These are phyloP conservation scores for Zygaena filipendulae DNA, from an alignment of 2,888 invertebrate genomes.

Conservation along the genomic window DNA sequence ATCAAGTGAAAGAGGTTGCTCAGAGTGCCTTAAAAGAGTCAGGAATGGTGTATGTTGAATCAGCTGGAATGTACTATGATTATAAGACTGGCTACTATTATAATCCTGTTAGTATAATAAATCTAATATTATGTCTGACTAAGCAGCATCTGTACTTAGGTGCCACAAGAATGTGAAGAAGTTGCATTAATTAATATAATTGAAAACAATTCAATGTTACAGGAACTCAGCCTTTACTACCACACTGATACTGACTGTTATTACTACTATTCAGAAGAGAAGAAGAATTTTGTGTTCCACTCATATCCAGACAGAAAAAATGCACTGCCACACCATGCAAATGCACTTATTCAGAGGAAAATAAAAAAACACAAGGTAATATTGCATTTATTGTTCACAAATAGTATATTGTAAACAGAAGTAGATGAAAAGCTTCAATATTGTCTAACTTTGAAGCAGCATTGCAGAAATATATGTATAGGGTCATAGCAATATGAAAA, in stretches of 20 bases:
- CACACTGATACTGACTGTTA: conserved; percentile 88
- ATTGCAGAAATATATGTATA: conserved; percentile 18
- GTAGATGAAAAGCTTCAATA: background rate
- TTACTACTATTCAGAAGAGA: conserved; percentile 82
- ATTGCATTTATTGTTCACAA: background rate
- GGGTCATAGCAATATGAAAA: conserved; percentile 4
- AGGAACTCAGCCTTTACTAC: conserved; percentile 91
- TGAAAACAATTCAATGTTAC: conserved; percentile 4
- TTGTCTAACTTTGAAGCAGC: too few relatives aligned
- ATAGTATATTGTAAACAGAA: background rate
- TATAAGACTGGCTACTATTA: conserved; percentile 91
- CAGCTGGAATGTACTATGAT: conserved; percentile 89
- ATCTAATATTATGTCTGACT: background rate
- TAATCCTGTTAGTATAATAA: conserved; percentile 75
- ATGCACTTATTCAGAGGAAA: conserved; percentile 33
- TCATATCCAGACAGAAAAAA: conserved; percentile 76
- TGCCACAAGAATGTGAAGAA: too few relatives aligned
- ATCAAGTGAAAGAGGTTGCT: conserved; percentile 82
- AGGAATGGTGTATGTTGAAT: conserved; percentile 88
- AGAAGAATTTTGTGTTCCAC: conserved; percentile 81
- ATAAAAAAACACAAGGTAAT: conserved; percentile 51
- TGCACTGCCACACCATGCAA: conserved; percentile 20
- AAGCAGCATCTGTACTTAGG: too few relatives aligned
- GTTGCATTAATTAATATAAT: conserved; percentile 1
- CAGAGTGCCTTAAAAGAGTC: conserved; percentile 77